Evolutionary conservation across 2,797 vertebrate genomes (phyloP).

Genomic region (Sitta carolinensis): DNA sequence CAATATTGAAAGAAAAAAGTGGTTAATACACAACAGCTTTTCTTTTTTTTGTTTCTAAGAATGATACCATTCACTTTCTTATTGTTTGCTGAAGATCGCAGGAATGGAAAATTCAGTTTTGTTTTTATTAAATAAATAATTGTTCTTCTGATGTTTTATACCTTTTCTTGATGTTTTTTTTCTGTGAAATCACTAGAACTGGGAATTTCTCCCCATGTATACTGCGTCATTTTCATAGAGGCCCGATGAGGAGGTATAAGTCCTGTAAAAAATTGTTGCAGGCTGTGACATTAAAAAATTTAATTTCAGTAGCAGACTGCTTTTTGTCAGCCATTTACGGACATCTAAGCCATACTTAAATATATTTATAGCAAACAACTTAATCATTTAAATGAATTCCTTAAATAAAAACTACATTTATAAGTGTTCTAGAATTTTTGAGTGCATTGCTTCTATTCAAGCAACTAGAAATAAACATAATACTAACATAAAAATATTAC

Average conservation of each 20-base stretch:
- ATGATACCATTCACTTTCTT: background rate
- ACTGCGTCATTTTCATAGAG: background rate
- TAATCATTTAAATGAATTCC: conserved; percentile 2
- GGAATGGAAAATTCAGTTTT: background rate
- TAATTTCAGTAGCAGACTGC: background rate
- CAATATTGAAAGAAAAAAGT: conserved; percentile 25
- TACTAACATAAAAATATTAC: conserved; percentile 48
- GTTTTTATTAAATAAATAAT: conserved; percentile 30
- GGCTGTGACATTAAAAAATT: background rate
- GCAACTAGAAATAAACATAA: conserved; percentile 52
- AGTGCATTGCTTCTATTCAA: conserved; percentile 56
- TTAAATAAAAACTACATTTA: conserved; percentile 58
- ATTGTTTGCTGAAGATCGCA: background rate
- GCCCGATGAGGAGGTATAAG: background rate
- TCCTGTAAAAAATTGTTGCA: background rate
- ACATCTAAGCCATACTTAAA: conserved; percentile 19
- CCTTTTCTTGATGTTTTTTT: background rate
- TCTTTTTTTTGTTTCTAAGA: background rate
- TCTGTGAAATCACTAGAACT: background rate
- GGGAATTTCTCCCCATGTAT: background rate
- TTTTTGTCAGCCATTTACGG: conserved; percentile 20
- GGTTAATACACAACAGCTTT: background rate
- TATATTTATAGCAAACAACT: conserved; percentile 22
- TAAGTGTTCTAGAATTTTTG: conserved; percentile 47
- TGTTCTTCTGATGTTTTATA: background rate